Base-by-base conservation (phyloP, 2,797 vertebrate genomes). In the Otolemur crassicaudatus region DNA sequence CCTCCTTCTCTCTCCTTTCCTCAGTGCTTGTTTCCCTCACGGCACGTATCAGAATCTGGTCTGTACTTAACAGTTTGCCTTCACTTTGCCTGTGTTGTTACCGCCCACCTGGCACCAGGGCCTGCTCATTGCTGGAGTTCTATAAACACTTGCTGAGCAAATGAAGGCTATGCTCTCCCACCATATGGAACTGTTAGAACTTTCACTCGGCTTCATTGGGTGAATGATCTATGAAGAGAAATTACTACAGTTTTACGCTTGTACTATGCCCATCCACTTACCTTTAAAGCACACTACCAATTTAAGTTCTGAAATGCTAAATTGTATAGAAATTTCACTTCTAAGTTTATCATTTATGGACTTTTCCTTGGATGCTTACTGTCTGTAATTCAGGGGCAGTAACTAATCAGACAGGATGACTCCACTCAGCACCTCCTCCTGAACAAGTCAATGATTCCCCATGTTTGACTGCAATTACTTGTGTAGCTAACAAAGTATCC, bases 301-400 rank as follows among this genome's bases (percentile, higher is more conserved):
- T 75, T 67, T 81, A 84, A 75, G 7, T 27, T 85, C 60, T 93
- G 37, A 70, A 43, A 82, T 72, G 19, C 61, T 85, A 95, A 92
- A 34, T 91, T 43, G 58, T 43, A 49, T 7, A 80, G 40, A 22
- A 81, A 81, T 73, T 77, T 53, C 70, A 85, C 67, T 87, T 69
- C 76, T 87, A 69, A 69, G n/a, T 75, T 88, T 80, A 93, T 67
- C 23, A 84, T 87, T 79, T 90, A 43, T 75, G 95, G 37, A 81
- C 7, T 81, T 87, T 87, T 31, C 88, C 17, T 86, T 86, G 13
- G 31, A 80, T 95, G 40, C 43, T 87, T 87, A 87, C 40, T 67
- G 17, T 25, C 90, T 40, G 25, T 63, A 91, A 82, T 72, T 72
- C 29, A n/a, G 46, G 29, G 25, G 85, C 22, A 14, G 37, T 70